Conservation (phyloP, 2,113 vertebrate species). For the Girardinichthys multiradiatus region DNA sequence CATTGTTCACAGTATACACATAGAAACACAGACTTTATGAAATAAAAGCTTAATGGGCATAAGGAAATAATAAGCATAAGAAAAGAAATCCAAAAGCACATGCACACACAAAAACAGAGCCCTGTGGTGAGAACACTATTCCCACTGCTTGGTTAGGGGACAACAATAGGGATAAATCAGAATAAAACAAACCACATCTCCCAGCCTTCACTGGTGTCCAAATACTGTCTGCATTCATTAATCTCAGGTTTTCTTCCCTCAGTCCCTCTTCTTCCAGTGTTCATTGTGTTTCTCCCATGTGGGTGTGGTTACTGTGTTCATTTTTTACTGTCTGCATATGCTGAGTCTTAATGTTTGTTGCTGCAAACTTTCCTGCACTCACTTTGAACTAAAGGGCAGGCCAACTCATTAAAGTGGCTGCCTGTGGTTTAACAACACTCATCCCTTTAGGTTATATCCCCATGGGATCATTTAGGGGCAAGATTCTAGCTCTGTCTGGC, state of each 20-base stretch:
- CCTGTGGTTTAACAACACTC: constrained; percentile 13
- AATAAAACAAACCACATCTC: not conserved
- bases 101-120: constrained; percentile 6
- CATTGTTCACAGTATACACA: too few relatives aligned
- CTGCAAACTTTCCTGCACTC: constrained; percentile 6
- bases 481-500: not conserved
- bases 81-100: not conserved
- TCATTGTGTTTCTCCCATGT: not conserved
- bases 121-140: not conserved
- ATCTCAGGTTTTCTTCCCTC: not conserved
- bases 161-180: constrained; percentile 18
- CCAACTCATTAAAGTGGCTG: constrained; percentile 8
- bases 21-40: not conserved
- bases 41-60: not conserved
- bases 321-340: constrained; percentile 36
- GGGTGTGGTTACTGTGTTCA: constrained; percentile 37
- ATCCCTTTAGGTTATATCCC: constrained; percentile 10
- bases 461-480: not conserved
- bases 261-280: not conserved
- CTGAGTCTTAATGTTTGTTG: constrained; percentile 35
- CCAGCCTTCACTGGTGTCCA: constrained; percentile 2
- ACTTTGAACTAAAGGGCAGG: constrained; percentile 14
- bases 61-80: not conserved
- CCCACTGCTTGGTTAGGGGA: constrained; percentile 2
- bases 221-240: constrained; percentile 39